Evolutionary conservation across 2,113 vertebrate species (phyloP), one percentile per base, ranked within the genome.

Genomic region (Danionella cerebrum): DNA sequence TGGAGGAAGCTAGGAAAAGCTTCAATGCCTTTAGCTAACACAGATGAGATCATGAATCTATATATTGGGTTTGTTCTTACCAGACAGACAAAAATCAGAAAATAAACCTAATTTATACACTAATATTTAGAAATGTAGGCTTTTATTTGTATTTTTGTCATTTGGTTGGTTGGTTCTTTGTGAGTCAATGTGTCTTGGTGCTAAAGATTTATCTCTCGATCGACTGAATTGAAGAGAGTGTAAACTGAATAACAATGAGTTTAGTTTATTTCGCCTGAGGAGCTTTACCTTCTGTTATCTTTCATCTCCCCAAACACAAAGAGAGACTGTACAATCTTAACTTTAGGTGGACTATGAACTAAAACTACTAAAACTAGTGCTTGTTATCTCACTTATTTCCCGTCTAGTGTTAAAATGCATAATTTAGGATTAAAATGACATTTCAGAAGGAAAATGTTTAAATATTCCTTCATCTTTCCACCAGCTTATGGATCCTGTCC

Each of bases 31-130:
- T 59, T 12, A 60, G 57, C 14, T 29, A 33, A 33, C 31, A 10
- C 22, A 7, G 36, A 57, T 51, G 42, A 55, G 22, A 19, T 1
- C 22, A n/a, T 66, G 22, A 60, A 53, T 52, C 3, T 33, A 36
- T 44, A 44, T 48, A 48, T 71, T 50, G 45, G 58, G 53, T 25
- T 39, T 10, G 31, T 41, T 71, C 27, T 51, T 59, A 21, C 64
- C 64, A 53, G 50, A 24, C 64, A 44, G 21, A 31, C 12, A 21
- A 50, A 50, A 14, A 33, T 38, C 64, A n/a, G 19, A 19, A 16
- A 44, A 60, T 45, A 38, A 3, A 3, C 16, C 12, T 6, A 45
- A 39, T 25, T n/a, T n/a, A n/a, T n/a, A n/a, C n/a, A n/a, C n/a
- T n/a, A n/a, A n/a, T n/a, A n/a, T n/a, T n/a, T n/a, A n/a, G n/a